A percentile compares a stretch with the other conserved stretches of the same genome.
Evolutionary conservation across 2,888 invertebrate genomes (phyloP).

Genomic region (Drosophila helvetica): DNA sequence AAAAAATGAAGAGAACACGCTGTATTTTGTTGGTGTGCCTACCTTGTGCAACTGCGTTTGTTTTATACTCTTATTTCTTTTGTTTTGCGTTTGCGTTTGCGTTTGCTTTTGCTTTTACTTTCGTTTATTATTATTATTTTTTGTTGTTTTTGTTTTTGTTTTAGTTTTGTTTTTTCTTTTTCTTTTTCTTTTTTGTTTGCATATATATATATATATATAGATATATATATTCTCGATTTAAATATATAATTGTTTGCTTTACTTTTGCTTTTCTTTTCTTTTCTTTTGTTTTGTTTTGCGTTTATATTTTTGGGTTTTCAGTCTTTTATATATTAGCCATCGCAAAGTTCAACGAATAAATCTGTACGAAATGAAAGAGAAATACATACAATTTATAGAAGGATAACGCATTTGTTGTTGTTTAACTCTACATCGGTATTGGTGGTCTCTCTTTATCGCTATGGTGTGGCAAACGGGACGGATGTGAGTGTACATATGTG

Average conservation of each 20-base stretch:
- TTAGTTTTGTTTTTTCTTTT: slow-evolving; percentile 48
- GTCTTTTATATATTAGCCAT: slow-evolving; percentile 83
- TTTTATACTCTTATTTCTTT: slow-evolving; percentile 74
- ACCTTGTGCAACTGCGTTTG: slow-evolving; percentile 83
- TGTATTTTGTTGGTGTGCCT: slow-evolving; percentile 81
- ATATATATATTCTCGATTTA: slow-evolving; percentile 67
- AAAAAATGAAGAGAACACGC: slow-evolving; percentile 53
- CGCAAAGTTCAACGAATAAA: slow-evolving; percentile 83
- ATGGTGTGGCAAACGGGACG: slow-evolving; percentile 13
- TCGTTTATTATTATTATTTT: slow-evolving; percentile 45
- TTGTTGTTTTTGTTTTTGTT: slow-evolving; percentile 49
- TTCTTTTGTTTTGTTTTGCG: slow-evolving; percentile 52
- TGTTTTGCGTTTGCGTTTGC: slow-evolving; percentile 25
- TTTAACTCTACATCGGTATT: slow-evolving; percentile 39
- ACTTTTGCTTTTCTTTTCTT: slow-evolving; percentile 45
- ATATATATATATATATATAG: slow-evolving; percentile 29
- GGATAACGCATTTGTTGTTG: slow-evolving; percentile 63
- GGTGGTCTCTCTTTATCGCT: slow-evolving; percentile 30
- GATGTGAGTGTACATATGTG: slow-evolving; percentile 9
- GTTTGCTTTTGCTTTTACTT: slow-evolving; percentile 16
- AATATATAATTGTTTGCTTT: slow-evolving; percentile 63
- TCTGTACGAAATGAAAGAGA: slow-evolving; percentile 82
- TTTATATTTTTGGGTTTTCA: slow-evolving; percentile 77
- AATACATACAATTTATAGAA: slow-evolving; percentile 75
- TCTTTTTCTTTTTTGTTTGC: slow-evolving; percentile 29